Evolutionary conservation across 2,113 vertebrate genomes (phyloP), one percentile per base, ranked within the genome.

Genomic region (Psilopsiagon aymara): DNA sequence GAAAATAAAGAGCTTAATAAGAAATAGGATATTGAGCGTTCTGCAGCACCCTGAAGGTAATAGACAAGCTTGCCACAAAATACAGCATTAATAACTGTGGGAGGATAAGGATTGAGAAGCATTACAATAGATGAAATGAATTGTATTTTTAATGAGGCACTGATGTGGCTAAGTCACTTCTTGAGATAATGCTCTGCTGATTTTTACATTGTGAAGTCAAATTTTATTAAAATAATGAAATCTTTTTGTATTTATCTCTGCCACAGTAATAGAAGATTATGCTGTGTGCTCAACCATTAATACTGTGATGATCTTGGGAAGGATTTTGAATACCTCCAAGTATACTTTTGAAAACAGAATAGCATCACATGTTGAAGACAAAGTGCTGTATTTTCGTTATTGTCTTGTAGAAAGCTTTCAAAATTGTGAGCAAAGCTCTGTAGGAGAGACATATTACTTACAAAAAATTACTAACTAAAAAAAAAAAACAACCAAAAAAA

Each of bases 121-220:
- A 39, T 78, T 91, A 90, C 16, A 51, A 9, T 60, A 74, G 47
- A 53, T 86, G 84, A 83, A 93, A 92, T 64, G 16, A 80, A 86
- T 44, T 88, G 44, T 71, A 37, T 68, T 90, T 90, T 92, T 88
- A 90, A 88, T 88, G 83, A 68, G 20, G 25, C 55, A 80, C 11
- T 71, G 71, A 25, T 90, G 51, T 73, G 51, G 43, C 82, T 71
- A 52, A 55, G 35, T 47, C 15, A 10, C 31, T 60, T 90, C 82
- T 82, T 71, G 68, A 88, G 73, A 78, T 90, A 94, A 95, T 5
- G 21, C 71, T 94, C 63, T 86, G 49, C 29, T 88, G 74, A 57
- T 71, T 92, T 93, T 92, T 73, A 23, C 70, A 41, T 82, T 93
- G 90, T 83, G 23, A 86, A 91, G 70, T 82, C 74, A 93, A 69